A percentile compares a stretch with the other conserved stretches of the same genome.
phyloP scores from a whole-genome alignment of 2,113 vertebrate species.

The Mus musculus region GRCm39 chr16:63991501-63992000 shows the following conservation, averaged over 20 bases:
- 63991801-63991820: conserved; percentile 83
- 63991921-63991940: conserved; percentile 81
- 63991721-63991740: conserved; percentile 80
- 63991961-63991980: conserved; percentile 78
- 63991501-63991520: too few species aligned
- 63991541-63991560: too few species aligned
- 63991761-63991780: conserved; percentile 83
- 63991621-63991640: too few species aligned
- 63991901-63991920: conserved; percentile 87
- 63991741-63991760: conserved; percentile 81
- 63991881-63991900: conserved; percentile 85
- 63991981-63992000: conserved; percentile 70
- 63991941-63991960: conserved; percentile 74
- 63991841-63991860: conserved; percentile 86
- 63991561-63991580: too few species aligned
- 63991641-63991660: background rate
- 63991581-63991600: too few species aligned
- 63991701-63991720: conserved; percentile 80
- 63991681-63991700: conserved; percentile 69
- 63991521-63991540: too few species aligned
- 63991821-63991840: conserved; percentile 84
- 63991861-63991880: conserved; percentile 86
- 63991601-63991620: too few species aligned
- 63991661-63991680: conserved; percentile 44
- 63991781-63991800: conserved; percentile 85